phyloP scores from a whole-genome alignment of 2,888 invertebrate species.

The Apotomis turbidana region DNA sequence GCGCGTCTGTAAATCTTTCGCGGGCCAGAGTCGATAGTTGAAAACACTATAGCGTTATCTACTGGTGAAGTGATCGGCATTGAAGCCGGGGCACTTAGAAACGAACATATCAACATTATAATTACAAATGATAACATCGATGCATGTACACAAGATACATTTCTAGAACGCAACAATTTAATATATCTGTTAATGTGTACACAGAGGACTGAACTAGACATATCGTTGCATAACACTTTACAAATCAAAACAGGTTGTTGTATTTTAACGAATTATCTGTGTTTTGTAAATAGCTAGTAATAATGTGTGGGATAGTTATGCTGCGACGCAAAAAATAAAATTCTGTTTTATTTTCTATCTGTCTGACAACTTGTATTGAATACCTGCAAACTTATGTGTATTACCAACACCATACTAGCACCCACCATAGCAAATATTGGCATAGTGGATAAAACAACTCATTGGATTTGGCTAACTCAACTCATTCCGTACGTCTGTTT shows the following conservation, averaged over 20 bases:
- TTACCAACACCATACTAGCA: too few species aligned
- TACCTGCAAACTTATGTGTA: too few species aligned
- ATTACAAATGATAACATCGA: constrained; percentile 36
- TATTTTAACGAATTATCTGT: background rate
- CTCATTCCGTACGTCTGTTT: constrained; percentile 3
- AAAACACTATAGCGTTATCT: constrained; percentile 66
- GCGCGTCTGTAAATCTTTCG: constrained; percentile 73
- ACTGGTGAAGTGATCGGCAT: constrained; percentile 54
- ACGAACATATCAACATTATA: constrained; percentile 51
- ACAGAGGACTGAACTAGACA: background rate
- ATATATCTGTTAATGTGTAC: background rate
- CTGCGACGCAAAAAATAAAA: too few species aligned
- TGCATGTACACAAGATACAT: constrained; percentile 19
- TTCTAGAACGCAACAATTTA: constrained; percentile 18
- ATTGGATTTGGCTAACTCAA: constrained; percentile 14
- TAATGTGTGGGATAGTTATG: too few species aligned
- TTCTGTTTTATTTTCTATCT: too few species aligned
- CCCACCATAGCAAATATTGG: too few species aligned
- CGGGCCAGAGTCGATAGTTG: constrained; percentile 69
- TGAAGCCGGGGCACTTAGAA: constrained; percentile 51
- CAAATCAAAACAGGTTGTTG: background rate
- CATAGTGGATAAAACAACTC: background rate
- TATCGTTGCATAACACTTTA: background rate
- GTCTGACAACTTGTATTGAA: too few species aligned
- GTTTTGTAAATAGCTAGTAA: background rate